Conservation (phyloP, 1,140 invertebrate species). For the Bombus superbus region DNA sequence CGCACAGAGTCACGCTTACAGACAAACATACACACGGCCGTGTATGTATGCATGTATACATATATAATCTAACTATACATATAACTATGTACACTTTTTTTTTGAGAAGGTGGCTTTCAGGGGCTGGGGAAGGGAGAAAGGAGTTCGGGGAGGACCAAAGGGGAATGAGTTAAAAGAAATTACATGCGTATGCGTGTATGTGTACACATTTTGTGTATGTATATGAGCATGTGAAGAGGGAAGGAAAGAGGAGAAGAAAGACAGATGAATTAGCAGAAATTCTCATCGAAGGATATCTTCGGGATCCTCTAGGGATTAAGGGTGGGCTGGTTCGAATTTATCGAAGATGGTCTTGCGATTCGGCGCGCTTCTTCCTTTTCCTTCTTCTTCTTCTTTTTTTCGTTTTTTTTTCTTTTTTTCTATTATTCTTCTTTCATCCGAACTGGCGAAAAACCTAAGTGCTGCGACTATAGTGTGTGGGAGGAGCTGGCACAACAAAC, state of each 20-base stretch:
- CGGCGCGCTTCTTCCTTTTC: slow-evolving; percentile 39
- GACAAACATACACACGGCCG: slow-evolving; percentile 44
- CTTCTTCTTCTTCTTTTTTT: slow-evolving; percentile 2
- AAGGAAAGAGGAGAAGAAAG: slow-evolving; percentile 18
- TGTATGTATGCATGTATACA: slow-evolving; percentile 68
- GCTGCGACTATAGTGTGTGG: slow-evolving; percentile 57
- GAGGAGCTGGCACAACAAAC: slow-evolving; percentile 45
- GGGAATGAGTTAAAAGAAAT: neutral
- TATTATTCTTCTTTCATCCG: slow-evolving; percentile 22
- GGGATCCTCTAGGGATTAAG: slow-evolving; percentile 18
- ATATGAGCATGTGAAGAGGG: neutral
- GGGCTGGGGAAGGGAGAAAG: slow-evolving; percentile 7
- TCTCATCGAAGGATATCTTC: slow-evolving; percentile 29
- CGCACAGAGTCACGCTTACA: slow-evolving; percentile 36
- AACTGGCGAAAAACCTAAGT: slow-evolving; percentile 49
- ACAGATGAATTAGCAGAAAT: slow-evolving; percentile 10
- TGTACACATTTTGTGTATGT: neutral
- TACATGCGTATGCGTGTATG: neutral
- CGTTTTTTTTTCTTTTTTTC: slow-evolving; percentile 4
- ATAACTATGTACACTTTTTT: slow-evolving; percentile 80
- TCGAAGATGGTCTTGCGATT: slow-evolving; percentile 33
- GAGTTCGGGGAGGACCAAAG: slow-evolving; percentile 7
- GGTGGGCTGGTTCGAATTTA: slow-evolving; percentile 16
- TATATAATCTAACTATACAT: slow-evolving; percentile 82
- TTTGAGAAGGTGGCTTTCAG: slow-evolving; percentile 24